Base-by-base conservation (phyloP, 2,888 invertebrate species). In the Torymus auratus region DNA sequence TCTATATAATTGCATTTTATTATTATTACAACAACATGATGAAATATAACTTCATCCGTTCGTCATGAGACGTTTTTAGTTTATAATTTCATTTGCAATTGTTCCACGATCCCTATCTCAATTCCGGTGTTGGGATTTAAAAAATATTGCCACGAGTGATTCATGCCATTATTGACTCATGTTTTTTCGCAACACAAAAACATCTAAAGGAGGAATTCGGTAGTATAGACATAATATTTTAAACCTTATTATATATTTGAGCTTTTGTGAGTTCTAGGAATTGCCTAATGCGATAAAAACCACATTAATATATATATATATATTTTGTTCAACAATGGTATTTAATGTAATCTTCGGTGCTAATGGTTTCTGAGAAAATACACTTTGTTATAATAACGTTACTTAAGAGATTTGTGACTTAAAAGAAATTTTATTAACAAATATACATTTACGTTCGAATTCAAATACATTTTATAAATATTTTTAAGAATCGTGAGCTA, bases 181-280 rank as follows among this genome's bases (percentile, higher is more conserved):
- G 12, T 17, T 41, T 28, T n/a, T 60, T 69, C 69, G 15, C 28
- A 68, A 68, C 68, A 23, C 28, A 58, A 28, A 28, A 71, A 69
- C 28, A 58, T 69, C 55, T 58, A 58, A 71, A 60, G 70, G 14
- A 14, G 20, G 55, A 71, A 60, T 52, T 28, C 28, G 58, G 17
- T 60, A 28, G 14, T 60, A 52, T n/a, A 72, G 72, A 72, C 72
- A 72, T 62, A 72, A 72, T 62, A 72, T 72, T 72, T 72, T 62
- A 10, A 10, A 28, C 62, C 7, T 52, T 53, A 52, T 52, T 61
- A 10, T 61, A 10, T 17, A 71, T 23, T 20, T 14, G 67, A 14
- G 67, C 53, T 13, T 28, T 23, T 20, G 17, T 3, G 0, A 23
- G 23, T 41, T 28, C 20, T 28, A 28, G 28, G 28, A 28, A 69